These are phyloP conservation scores for Temnothorax curvispinosus DNA, from an alignment of 1,140 invertebrate species.

Conservation along the genomic window DNA sequence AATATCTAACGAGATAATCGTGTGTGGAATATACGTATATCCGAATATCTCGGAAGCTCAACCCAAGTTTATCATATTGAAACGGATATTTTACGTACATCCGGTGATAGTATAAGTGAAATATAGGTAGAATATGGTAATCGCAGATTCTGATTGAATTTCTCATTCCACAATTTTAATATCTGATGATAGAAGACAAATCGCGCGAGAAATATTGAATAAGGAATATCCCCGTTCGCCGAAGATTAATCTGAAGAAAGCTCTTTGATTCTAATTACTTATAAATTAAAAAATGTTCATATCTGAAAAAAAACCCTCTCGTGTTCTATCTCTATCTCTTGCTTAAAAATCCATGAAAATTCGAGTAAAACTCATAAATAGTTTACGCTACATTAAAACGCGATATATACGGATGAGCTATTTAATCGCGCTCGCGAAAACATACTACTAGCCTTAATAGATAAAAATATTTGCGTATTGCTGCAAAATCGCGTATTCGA, in stretches of 20 bases:
- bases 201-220: conserved; percentile 49
- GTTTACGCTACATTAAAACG: not conserved
- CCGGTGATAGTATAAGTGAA: conserved; percentile 21
- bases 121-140: conserved; percentile 50
- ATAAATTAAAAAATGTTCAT: not conserved
- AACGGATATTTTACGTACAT: conserved; percentile 14
- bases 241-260: conserved; percentile 5
- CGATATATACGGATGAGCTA: not conserved
- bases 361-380: not conserved
- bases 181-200: conserved; percentile 33
- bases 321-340: not conserved
- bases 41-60: conserved; percentile 8
- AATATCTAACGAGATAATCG: conserved; percentile 60
- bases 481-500: conserved; percentile 53
- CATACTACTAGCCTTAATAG: not conserved
- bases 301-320: not conserved
- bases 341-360: not conserved
- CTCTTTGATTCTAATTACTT: not conserved
- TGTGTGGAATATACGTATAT: not conserved
- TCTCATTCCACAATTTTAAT: conserved; percentile 39
- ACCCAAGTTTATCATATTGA: conserved; percentile 3
- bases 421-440: not conserved
- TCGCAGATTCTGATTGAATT: conserved; percentile 54
- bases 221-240: not conserved
- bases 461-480: conserved; percentile 48